A percentile compares a stretch with the other conserved stretches of the same genome.
Conservation (phyloP, 2,113 vertebrate genomes). For the Anguilla rostrata region DNA sequence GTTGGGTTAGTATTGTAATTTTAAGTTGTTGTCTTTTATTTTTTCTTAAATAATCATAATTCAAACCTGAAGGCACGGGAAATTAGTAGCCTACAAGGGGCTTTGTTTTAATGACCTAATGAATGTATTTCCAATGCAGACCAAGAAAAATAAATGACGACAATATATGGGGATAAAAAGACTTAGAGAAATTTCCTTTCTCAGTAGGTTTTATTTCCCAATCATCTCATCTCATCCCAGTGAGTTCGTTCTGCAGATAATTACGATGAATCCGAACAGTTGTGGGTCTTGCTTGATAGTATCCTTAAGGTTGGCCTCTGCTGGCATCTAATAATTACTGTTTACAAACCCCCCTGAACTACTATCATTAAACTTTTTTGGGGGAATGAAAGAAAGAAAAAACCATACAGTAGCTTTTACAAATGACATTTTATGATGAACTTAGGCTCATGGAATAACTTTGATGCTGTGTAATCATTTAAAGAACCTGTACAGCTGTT, state of each 20-base stretch:
- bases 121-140: not conserved
- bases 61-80: not conserved
- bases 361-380: not conserved
- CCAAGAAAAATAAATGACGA: not conserved
- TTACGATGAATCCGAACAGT: not conserved
- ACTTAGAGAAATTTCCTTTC: too few relatives aligned
- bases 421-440: not conserved
- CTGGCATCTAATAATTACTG: conserved; percentile 31
- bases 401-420: not conserved
- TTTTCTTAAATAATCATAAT: not conserved
- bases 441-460: not conserved
- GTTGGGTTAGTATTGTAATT: not conserved
- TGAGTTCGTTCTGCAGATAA: not conserved
- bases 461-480: not conserved
- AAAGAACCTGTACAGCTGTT: not conserved
- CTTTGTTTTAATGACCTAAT: not conserved
- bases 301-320: not conserved
- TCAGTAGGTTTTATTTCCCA: not conserved
- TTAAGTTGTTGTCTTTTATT: too few relatives aligned
- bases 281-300: not conserved
- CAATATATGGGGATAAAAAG: too few relatives aligned
- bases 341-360: not conserved
- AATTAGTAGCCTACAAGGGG: not conserved
- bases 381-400: not conserved
- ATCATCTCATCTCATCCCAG: not conserved